Base-by-base conservation (phyloP, 1,140 invertebrate genomes). In the Psilanteris sp. region DNA sequence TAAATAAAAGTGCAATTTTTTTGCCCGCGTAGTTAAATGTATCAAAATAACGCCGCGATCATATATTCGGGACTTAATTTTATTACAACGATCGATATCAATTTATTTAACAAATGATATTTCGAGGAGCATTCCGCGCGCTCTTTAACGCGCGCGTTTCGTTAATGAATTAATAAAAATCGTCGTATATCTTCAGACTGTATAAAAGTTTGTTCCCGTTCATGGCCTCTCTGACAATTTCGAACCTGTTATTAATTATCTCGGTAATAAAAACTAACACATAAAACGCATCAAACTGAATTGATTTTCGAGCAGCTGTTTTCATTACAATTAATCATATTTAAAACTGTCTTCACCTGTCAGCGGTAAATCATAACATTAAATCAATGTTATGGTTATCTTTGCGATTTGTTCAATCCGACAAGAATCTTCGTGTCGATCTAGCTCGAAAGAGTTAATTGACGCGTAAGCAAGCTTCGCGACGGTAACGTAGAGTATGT, bases 401-500 rank as follows among this genome's bases (percentile, higher is more conserved):
- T 46, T 14, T 3, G n/a, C 22, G 50, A 68, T 75, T 68, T 68
- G 48, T 50, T 57, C 41, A 15, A 64, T 57, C 64, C 50, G 55
- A 68, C 57, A 57, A 62, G 37, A 32, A 71, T 61, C 52, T 37
- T 71, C 52, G 32, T 71, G 57, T 77, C 54, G 71, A 68, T 77
- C 59, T 66, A 46, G 52, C 32, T 32, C 9, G 29, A 27, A 61
- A 61, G 48, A 71, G 52, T 77, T 71, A 67, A 77, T 77, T 77
- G 74, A 67, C 59, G 57, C 57, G 59, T 43, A 50, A 36, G 64
- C 48, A 62, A 59, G 64, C 70, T 62, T 67, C 20, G 13, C 55
- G 24, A 79, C 68, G 72, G 36, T 27, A 43, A 77, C 48, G 68
- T 66, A 36, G 66, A 77, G 66, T 71, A 77, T 67, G 74, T 77